A percentile compares a stretch with the other conserved stretches of the same genome.
These are phyloP conservation scores for Callaeas wilsoni DNA, from an alignment of 2,113 vertebrate genomes.

Conservation along the genomic window DNA sequence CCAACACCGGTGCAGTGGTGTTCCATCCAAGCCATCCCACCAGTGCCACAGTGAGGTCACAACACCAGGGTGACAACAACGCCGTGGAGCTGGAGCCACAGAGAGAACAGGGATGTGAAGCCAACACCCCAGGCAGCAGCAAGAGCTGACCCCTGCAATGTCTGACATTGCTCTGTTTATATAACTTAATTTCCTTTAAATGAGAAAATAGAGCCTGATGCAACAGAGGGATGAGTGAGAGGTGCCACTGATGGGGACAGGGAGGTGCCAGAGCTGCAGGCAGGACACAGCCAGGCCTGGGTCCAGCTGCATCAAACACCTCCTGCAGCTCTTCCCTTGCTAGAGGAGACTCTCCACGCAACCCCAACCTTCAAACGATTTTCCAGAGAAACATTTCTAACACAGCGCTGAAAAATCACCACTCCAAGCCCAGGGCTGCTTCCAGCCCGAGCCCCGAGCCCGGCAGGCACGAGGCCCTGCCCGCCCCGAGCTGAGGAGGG, in stretches of 20 bases:
- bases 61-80: background rate
- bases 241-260: rapidly evolving
- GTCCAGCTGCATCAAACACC: no score
- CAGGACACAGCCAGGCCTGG: background rate
- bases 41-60: rapidly evolving
- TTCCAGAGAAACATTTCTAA: background rate
- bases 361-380: rapidly evolving
- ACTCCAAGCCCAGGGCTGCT: rapidly evolving
- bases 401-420: rapidly evolving
- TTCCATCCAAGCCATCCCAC: background rate
- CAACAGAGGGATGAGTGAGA: rapidly evolving
- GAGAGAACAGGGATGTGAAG: rapidly evolving
- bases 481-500: background rate
- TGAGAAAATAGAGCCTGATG: background rate
- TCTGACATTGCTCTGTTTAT: rapidly evolving
- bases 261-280: background rate
- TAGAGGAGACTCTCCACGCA: no score
- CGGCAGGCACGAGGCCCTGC: no score
- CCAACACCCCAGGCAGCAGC: background rate
- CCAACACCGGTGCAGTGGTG: rapidly evolving
- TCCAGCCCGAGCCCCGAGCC: background rate
- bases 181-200: rapidly evolving
- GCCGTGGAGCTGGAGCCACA: background rate
- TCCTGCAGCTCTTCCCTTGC: background rate
- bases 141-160: background rate